Percentiles rank a stretch among this genome's conserved stretches.
Conservation (phyloP, 1,140 invertebrate species). For the Heliconius nattereri region DNA sequence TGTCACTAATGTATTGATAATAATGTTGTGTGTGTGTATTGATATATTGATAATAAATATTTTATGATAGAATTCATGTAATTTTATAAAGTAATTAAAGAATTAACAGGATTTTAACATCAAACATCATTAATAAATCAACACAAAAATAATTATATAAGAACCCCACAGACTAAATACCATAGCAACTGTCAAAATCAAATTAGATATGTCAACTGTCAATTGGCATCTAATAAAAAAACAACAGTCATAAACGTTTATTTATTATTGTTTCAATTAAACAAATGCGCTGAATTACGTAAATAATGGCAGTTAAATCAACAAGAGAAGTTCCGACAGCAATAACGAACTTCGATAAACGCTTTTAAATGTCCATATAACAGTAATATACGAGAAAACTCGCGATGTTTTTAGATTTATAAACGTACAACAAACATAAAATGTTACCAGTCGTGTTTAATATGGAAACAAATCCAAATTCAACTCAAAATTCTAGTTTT, state of each 20-base stretch:
- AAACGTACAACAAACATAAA: constrained; percentile 56
- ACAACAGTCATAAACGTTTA: constrained; percentile 39
- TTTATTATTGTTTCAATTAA: constrained; percentile 49
- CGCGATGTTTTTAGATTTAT: constrained; percentile 74
- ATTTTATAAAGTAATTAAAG: no score
- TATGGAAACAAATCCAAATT: constrained; percentile 70
- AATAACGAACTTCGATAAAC: constrained; percentile 58
- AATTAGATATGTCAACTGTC: constrained; percentile 22
- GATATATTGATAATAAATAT: no score
- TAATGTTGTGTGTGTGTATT: no score
- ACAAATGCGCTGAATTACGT: constrained; percentile 36
- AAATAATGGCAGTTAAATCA: constrained; percentile 39
- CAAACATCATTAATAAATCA: neutral
- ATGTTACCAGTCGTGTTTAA: constrained; percentile 75
- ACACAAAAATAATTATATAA: neutral
- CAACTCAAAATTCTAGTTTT: constrained; percentile 49
- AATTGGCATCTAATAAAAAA: constrained; percentile 39
- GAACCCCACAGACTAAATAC: neutral
- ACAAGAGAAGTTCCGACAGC: constrained; percentile 61
- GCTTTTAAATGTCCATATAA: constrained; percentile 38
- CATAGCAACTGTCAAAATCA: neutral
- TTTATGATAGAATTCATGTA: no score
- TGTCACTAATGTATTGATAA: no score
- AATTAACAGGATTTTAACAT: no score
- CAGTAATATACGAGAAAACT: constrained; percentile 45